Evolutionary conservation across 2,888 invertebrate species (phyloP).

Genomic region (Globia sparganii): DNA sequence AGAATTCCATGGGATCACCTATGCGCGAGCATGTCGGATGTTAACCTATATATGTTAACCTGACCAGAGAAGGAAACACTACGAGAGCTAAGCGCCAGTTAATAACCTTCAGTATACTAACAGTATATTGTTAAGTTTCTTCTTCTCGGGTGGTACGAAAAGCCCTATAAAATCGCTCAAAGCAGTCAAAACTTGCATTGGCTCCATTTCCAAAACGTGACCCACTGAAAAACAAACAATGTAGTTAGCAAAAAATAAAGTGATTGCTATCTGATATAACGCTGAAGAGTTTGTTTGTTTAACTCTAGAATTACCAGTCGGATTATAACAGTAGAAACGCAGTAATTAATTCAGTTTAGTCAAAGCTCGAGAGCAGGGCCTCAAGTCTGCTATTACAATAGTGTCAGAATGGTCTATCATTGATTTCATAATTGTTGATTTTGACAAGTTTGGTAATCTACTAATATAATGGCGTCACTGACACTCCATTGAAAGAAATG

Average conservation of each 20-base stretch:
- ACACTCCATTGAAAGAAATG: too few species aligned
- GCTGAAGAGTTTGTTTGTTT: not conserved
- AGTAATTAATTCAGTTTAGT: not conserved
- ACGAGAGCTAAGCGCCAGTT: constrained; percentile 2
- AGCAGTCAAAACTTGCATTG: constrained; percentile 92
- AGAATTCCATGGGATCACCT: not conserved
- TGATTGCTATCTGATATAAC: not conserved
- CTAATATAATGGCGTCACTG: too few species aligned
- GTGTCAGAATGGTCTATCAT: too few species aligned
- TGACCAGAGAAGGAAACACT: not conserved
- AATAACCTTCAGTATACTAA: constrained; percentile 70
- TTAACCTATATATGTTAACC: not conserved
- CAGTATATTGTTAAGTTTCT: constrained; percentile 82
- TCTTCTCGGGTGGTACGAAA: constrained; percentile 85
- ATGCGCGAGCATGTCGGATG: not conserved
- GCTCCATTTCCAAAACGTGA: constrained; percentile 92
- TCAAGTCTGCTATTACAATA: too few species aligned
- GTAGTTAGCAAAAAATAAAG: not conserved
- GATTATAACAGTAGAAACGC: not conserved
- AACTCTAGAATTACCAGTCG: not conserved
- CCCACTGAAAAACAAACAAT: constrained; percentile 80
- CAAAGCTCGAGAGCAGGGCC: not conserved
- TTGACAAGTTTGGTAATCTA: too few species aligned
- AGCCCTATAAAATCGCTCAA: constrained; percentile 91
- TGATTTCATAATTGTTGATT: too few species aligned